A percentile compares a stretch with the other conserved stretches of the same genome.
These are phyloP conservation scores for Tethya wilhelma DNA, from an alignment of 37 sponge, comb jelly and placozoan genomes.

Conservation along the genomic window DNA sequence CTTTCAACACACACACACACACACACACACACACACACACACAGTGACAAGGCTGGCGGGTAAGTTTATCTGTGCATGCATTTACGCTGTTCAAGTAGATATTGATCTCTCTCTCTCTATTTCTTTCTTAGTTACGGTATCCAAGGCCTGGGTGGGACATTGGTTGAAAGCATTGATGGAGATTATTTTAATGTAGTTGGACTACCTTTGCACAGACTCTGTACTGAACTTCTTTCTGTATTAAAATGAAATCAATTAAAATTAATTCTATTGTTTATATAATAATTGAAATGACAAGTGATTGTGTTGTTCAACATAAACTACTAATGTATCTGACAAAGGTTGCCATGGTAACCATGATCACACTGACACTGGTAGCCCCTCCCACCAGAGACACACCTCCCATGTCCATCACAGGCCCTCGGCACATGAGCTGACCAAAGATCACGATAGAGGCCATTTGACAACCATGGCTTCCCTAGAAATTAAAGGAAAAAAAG, in stretches of 20 bases:
- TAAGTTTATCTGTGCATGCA: conserved; percentile 32
- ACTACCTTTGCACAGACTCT: conserved; percentile 82
- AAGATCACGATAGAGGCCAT: conserved; percentile 61
- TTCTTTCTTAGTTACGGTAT: conserved; percentile 75
- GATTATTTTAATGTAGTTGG: conserved; percentile 95
- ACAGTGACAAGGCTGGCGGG: conserved; percentile 91
- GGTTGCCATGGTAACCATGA: not conserved
- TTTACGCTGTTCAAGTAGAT: not conserved
- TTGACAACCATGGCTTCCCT: conserved; percentile 79
- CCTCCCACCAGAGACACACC: not conserved
- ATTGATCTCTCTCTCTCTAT: not conserved
- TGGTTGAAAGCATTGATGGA: conserved; percentile 76
- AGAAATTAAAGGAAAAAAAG: not conserved
- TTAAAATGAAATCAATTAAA: not conserved
- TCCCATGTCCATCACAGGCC: conserved; percentile 47
- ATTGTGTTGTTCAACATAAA: not conserved
- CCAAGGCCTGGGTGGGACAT: conserved; percentile 88
- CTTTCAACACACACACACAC: not conserved
- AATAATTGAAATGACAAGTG: not conserved
- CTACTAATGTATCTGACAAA: not conserved
- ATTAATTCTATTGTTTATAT: not conserved
- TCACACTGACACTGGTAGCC: conserved; percentile 29
- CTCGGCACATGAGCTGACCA: conserved; percentile 36
- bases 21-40: not conserved
- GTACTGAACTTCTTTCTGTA: conserved; percentile 63